Conservation (phyloP, 2,113 vertebrate genomes). For the Craseonycteris thonglongyai region DNA sequence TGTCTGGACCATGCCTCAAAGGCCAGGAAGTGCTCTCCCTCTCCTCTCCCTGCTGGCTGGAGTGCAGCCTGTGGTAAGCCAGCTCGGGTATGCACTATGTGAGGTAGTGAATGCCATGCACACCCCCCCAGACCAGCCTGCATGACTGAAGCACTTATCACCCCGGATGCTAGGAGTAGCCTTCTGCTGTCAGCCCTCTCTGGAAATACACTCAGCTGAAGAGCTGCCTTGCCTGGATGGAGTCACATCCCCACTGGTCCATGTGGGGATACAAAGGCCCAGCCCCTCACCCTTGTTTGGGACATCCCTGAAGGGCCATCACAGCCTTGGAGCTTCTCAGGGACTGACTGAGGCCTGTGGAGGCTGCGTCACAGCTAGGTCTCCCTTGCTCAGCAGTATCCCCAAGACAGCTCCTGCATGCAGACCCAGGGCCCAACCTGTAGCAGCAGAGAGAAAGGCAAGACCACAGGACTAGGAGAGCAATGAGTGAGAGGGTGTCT, state of each 20-base stretch:
- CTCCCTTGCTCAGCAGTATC: background rate
- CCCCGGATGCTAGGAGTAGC: too few relatives aligned
- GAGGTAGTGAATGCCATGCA: background rate
- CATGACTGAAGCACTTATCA: background rate
- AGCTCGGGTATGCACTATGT: accelerated
- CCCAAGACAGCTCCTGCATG: background rate
- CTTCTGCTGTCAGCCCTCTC: background rate
- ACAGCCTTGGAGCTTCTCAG: background rate
- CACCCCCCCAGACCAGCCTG: background rate
- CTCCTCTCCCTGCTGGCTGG: background rate
- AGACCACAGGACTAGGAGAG: background rate
- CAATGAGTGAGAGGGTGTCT: background rate
- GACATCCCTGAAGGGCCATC: background rate
- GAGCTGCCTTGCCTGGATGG: background rate
- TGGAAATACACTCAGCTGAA: background rate
- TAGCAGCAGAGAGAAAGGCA: background rate
- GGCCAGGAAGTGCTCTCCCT: background rate
- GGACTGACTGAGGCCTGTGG: background rate
- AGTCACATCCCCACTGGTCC: background rate
- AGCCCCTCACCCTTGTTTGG: background rate
- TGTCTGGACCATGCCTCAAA: background rate
- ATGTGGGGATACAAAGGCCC: background rate
- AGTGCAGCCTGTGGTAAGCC: background rate
- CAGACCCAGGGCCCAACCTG: background rate
- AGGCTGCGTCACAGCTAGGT: background rate